Evolutionary conservation across 2,797 vertebrate genomes (phyloP), one percentile per base, ranked within the genome.

Genomic region (Mus spretus): DNA sequence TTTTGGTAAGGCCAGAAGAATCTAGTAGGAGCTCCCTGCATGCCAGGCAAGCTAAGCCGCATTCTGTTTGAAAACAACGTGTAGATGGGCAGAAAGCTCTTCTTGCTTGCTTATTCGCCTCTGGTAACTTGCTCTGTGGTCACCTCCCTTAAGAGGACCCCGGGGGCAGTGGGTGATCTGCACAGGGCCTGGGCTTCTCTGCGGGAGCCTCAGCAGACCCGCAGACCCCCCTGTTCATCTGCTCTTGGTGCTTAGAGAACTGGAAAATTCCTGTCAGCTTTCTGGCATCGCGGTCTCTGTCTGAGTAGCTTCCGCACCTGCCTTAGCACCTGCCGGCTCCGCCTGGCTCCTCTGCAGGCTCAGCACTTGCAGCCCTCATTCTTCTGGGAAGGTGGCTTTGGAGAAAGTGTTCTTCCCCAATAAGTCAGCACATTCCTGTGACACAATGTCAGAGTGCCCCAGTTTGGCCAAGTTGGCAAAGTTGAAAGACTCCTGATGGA

Each of bases 381-480:
- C 80, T 85, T 75, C 61, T 72, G 50, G 9, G 47, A 92, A 86
- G 88, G 81, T 81, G 78, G 87, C 96, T 90, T 83, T 81, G 28
- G 79, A n/a, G 59, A 75, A 93, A 34, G 34, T 47, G 55, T 26
- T 78, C n/a, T 94, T 94, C 87, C 53, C 47, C 65, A 63, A 55
- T 17, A 83, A 81, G 53, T 92, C 96, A 95, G 95, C 90, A 90
- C 37, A 44, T 83, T 96, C 31, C 15, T 34, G 34, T 77, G 31
- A n/a, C 79, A 9, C 28, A 15, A 22, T 11, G n/a, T 37, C 4
- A 70, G 44, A 87, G 47, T 57, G 34, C 55, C 67, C 31, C 10
- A 24, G 6, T 44, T 80, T 63, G 37, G 77, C n/a, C 65, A n/a
- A 17, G 53, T 53, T 47, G 47, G 80, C 11, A 28, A 74, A 74